Percentiles rank a stretch among this genome's conserved stretches.
These are phyloP conservation scores for Tragelaphus imberbis DNA, from an alignment of 2,113 vertebrate species.

Conservation along the genomic window DNA sequence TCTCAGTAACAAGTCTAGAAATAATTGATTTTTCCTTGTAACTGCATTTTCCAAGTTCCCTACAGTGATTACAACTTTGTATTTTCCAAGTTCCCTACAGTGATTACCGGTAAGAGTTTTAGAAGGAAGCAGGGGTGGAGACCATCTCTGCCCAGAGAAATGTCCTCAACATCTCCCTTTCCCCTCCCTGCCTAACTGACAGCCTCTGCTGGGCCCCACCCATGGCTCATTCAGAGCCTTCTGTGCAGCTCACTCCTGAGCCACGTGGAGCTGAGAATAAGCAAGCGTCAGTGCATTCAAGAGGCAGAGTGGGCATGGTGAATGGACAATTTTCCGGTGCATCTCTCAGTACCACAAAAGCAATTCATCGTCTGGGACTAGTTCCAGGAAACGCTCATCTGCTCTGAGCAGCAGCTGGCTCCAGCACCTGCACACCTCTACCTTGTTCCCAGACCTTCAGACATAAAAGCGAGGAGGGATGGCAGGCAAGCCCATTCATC, in stretches of 20 bases:
- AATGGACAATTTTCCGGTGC: constrained; percentile 72
- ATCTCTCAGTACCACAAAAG: constrained; percentile 65
- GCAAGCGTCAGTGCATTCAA: constrained; percentile 49
- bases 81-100: background rate
- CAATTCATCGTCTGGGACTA: constrained; percentile 71
- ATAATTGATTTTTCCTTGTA: background rate
- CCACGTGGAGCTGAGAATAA: background rate
- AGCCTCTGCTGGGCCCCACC: background rate
- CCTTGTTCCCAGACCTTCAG: constrained; percentile 65
- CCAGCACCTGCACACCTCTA: constrained; percentile 48
- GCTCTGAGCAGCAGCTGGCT: constrained; percentile 61
- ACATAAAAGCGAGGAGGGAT: constrained; percentile 35
- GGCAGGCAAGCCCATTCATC: background rate
- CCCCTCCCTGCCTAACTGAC: background rate
- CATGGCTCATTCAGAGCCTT: background rate
- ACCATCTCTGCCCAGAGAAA: background rate
- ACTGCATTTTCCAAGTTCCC: background rate
- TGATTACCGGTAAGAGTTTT: background rate
- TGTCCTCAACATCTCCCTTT: too few relatives aligned
- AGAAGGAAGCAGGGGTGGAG: background rate
- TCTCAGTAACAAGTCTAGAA: background rate
- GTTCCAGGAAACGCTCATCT: constrained; percentile 74
- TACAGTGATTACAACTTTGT: background rate
- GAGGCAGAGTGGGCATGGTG: constrained; percentile 49
- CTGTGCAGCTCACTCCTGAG: background rate